Percentiles rank a stretch among this genome's conserved stretches.
phyloP scores from a whole-genome alignment of 2,888 invertebrate species.

The Euphydryas editha region DNA sequence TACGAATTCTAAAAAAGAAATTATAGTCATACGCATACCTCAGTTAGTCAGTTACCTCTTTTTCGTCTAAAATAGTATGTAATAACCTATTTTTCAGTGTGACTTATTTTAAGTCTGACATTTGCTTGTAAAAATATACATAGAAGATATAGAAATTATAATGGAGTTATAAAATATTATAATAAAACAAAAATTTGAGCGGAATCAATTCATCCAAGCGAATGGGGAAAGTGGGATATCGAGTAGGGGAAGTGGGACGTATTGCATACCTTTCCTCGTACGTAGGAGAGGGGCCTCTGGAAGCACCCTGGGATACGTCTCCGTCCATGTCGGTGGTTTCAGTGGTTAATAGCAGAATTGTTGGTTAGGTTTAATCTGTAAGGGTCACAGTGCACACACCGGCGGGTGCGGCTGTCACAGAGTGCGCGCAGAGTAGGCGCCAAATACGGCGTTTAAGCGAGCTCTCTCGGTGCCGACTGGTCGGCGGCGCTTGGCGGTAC shows the following conservation, averaged over 20 bases:
- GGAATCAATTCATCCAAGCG: constrained; percentile 27
- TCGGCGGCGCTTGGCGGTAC: constrained; percentile 38
- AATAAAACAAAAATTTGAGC: constrained; percentile 7
- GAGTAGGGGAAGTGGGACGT: constrained; percentile 26
- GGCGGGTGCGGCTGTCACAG: constrained; percentile 34
- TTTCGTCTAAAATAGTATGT: too few species aligned
- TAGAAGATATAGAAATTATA: too few species aligned
- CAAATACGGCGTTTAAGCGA: constrained; percentile 25
- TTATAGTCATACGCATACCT: too few species aligned
- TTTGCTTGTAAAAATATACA: too few species aligned
- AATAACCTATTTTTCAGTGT: too few species aligned
- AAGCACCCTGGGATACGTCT: constrained; percentile 68
- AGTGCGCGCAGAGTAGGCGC: constrained; percentile 34
- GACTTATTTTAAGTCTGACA: too few species aligned
- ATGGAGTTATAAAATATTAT: neutral
- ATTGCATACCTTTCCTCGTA: constrained; percentile 71
- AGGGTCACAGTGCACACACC: constrained; percentile 32
- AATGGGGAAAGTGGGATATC: constrained; percentile 30
- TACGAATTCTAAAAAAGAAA: too few species aligned
- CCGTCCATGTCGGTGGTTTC: constrained; percentile 61
- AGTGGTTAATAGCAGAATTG: constrained; percentile 32
- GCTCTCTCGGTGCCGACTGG: constrained; percentile 33
- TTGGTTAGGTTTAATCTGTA: constrained; percentile 10
- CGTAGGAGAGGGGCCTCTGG: constrained; percentile 68
- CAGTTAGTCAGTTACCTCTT: too few species aligned